Evolutionary conservation across 2,888 invertebrate species (phyloP), one percentile per base, ranked within the genome.

Genomic region (Cepaea hortensis): DNA sequence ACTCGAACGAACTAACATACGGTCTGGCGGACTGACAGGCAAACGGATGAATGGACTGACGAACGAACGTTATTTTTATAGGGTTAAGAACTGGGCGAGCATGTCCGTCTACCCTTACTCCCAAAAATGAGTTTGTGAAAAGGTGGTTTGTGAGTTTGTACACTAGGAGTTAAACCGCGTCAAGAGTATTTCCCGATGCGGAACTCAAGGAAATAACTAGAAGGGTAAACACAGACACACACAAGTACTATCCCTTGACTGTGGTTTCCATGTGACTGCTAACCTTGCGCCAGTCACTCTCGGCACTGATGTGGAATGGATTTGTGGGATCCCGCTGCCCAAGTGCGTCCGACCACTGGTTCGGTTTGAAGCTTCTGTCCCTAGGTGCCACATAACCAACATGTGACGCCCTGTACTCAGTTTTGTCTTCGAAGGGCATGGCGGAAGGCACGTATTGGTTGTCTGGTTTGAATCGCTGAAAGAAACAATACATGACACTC

Each of bases 301-400:
- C 55, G 3, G 35, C n/a, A 1, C 55, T 18, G 23, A 85, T 81
- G 35, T 65, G 85, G 76, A 81, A 85, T 11, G 85, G 85, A 48
- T 85, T 85, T n/a, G 61, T 50, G 20, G 75, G 80, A 46, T 85
- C 81, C 48, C 85, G 81, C 76, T 85, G 85, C n/a, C 81, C 85
- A 23, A 85, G 81, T 15, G 81, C 81, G 35, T 85, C 85, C 46
- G 85, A 81, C 81, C 61, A 35, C 15, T 5, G 18, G 15, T 85
- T 55, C 62, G 81, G 85, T 75, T 76, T 72, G 20, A 75, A 80
- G 46, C 85, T 81, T 55, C 46, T 80, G 48, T 85, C 85, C 65
- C 65, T 85, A 4, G 85, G 81, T 11, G 81, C 81, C 65, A 85
- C 81, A n/a, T 85, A 85, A 76, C 85, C 85, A 48, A 85, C 65